A percentile compares a stretch with the other conserved stretches of the same genome.
Evolutionary conservation across 2,888 invertebrate species (phyloP).

Genomic region (Cotesia congregata): DNA sequence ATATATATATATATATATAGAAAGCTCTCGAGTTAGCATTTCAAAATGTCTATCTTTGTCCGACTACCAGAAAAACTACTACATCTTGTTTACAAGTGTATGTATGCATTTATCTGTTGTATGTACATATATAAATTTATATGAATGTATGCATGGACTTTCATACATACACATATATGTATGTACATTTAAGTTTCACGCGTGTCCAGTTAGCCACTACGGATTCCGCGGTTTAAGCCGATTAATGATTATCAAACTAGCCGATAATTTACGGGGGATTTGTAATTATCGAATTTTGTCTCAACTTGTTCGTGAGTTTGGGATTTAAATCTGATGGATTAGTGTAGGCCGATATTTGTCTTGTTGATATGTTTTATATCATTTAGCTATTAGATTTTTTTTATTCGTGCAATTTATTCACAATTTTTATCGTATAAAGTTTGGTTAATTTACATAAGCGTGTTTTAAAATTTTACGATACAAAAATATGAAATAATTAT

Average conservation of each 20-base stretch:
- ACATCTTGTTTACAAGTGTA: slow-evolving; percentile 10
- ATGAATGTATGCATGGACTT: too few species aligned
- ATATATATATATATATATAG: background rate
- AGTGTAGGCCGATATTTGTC: background rate
- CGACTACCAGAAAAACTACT: background rate
- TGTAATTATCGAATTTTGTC: slow-evolving; percentile 42
- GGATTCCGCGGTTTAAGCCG: slow-evolving; percentile 43
- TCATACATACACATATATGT: slow-evolving; percentile 25
- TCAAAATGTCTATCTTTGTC: slow-evolving; percentile 11
- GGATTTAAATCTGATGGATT: background rate
- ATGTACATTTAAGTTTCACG: slow-evolving; percentile 28
- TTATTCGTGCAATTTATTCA: background rate
- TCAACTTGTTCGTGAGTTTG: slow-evolving; percentile 5
- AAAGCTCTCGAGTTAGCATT: slow-evolving; percentile 17
- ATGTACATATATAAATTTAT: background rate
- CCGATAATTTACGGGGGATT: slow-evolving; percentile 33
- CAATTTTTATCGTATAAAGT: too few species aligned
- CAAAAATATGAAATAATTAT: too few species aligned
- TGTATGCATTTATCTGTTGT: background rate
- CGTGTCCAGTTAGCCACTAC: slow-evolving; percentile 28
- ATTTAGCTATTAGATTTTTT: background rate
- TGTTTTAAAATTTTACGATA: too few species aligned
- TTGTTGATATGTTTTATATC: background rate
- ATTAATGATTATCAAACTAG: slow-evolving; percentile 52
- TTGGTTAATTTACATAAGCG: too few species aligned